Evolutionary conservation across 2,888 invertebrate genomes (phyloP), one percentile per base, ranked within the genome.

Genomic region (Choreutis nemorana): DNA sequence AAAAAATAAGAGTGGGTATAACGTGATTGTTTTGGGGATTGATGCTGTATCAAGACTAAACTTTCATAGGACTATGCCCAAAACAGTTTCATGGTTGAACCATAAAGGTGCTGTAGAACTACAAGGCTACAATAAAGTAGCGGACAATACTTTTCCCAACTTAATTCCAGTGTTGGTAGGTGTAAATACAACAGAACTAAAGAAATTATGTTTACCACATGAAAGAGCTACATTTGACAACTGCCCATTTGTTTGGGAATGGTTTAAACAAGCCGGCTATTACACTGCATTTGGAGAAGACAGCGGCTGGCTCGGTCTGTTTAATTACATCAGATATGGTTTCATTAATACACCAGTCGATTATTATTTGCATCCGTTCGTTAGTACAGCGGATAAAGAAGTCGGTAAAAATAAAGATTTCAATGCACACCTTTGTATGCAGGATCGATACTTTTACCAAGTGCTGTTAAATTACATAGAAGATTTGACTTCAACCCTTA

Each of bases 101-200:
- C 50, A 81, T 3, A 61, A 87, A 16, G 78, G 79, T 1, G 86
- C 85, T 8, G 72, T 90, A n/a, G 91, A 91, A 48, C 75, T 96
- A 53, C 55, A 87, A 35, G 95, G 95, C 1, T 94, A 92, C 59
- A 93, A 90, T 52, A 96, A 95, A 77, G 87, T 96, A 2, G 96
- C 86, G 1, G 94, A 95, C 60, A 96, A 95, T 55, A 94, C 94
- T 0, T 94, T 88, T 51, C 92, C 93, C 0, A 96, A 96, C 60
- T 55, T 95, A 23, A 82, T 93, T 21, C 89, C 95, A 0, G 73
- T 90, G 23, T 62, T 94, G n/a, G 83, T 85, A 7, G 94, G 94
- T 0, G 47, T 84, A 18, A 81, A 81, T 7, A 82, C 81, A 25
- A 63, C 68, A 2, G 85, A 90, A 44, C 48, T 90, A 9, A 62